Base-by-base conservation (phyloP, 2,888 invertebrate species). In the Sipha maydis region DNA sequence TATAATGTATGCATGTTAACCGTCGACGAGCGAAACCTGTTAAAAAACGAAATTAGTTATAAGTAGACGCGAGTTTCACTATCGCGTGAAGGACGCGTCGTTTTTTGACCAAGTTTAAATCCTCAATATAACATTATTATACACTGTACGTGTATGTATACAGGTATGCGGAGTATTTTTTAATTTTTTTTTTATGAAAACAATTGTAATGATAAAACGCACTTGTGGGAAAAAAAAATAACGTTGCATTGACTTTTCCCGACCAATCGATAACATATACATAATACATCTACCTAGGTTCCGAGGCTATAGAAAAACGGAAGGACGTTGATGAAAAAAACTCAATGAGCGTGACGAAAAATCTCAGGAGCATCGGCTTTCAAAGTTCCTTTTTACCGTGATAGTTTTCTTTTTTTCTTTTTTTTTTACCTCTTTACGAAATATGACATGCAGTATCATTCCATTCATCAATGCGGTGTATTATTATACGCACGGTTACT, bases 331-430 rank as follows among this genome's bases (percentile, higher is more conserved):
- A 54, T n/a, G 83, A 71, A 73, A 75, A 71, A 31, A 83, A 76
- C 28, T 38, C 75, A 2, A 61, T 21, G 61, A 75, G 61, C 28
- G 84, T 84, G 84, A 84, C 84, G 84, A 76, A 73, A 75, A 61
- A 84, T 84, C 84, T 84, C 84, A 84, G 84, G 84, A 61, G 84
- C 84, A 84, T 84, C 84, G 84, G 61, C 75, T 84, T 84, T 84
- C 84, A 84, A 75, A 41, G 19, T 83, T 75, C 83, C 73, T 71
- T 31, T 48, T 48, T 71, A 83, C 48, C 48, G 25, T 54, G 4
- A 28, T 34, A 19, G 75, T 34, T 34, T 17, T n/a, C 1, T 79
- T 34, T 25, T n/a, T 25, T n/a, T n/a, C 28, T 82, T 41, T 41
- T 83, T 71, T 73, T 71, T 54, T 54, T 48, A 48, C 8, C 79